Evolutionary conservation across 2,888 invertebrate species (phyloP).

Genomic region (Rhagonycha lutea): DNA sequence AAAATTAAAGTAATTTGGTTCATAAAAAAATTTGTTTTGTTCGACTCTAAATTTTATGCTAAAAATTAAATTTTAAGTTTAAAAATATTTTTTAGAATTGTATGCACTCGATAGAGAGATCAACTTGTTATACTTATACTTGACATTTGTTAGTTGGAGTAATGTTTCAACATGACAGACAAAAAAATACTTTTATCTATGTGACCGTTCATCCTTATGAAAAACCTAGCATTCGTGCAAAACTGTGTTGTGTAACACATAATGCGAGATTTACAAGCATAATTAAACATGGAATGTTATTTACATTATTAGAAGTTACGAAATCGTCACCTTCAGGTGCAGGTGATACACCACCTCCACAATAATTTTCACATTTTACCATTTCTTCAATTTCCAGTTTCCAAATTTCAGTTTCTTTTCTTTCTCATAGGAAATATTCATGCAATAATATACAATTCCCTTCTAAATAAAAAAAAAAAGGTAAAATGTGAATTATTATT

Average conservation of each 20-base stretch:
- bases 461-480: not conserved
- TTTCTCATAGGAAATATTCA: not conserved
- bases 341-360: not conserved
- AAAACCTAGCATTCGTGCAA: constrained; percentile 22
- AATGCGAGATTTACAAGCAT: constrained; percentile 22
- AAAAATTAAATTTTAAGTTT: constrained; percentile 30
- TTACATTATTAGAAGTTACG: constrained; percentile 21
- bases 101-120: constrained; percentile 24
- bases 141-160: constrained; percentile 20
- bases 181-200: constrained; percentile 17
- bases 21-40: constrained; percentile 41
- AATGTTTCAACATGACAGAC: constrained; percentile 23
- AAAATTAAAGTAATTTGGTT: constrained; percentile 25
- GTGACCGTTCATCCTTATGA: constrained; percentile 16
- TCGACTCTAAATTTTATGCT: constrained; percentile 40
- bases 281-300: constrained; percentile 20
- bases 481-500: not conserved
- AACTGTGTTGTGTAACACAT: constrained; percentile 21
- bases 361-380: not conserved
- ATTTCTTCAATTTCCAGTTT: not conserved
- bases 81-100: constrained; percentile 18
- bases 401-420: not conserved
- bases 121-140: constrained; percentile 20
- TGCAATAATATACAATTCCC: not conserved
- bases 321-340: constrained; percentile 12